Evolutionary conservation across 2,113 vertebrate species (phyloP).

Genomic region (Neodontobutis hainanensis): DNA sequence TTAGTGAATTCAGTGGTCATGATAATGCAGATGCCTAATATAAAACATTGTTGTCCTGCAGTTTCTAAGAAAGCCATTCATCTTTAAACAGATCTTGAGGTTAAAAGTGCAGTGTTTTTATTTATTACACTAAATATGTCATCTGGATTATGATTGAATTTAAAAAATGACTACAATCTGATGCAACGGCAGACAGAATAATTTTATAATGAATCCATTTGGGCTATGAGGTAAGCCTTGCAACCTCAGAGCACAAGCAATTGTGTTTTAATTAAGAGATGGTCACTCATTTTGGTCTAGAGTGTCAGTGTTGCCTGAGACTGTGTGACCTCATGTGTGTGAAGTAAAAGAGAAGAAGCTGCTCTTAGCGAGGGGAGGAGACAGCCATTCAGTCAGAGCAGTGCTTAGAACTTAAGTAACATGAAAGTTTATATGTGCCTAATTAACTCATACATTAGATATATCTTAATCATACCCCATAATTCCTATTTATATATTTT

Average conservation of each 20-base stretch:
- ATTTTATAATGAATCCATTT: slow-evolving; percentile 52
- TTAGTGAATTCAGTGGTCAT: slow-evolving; percentile 54
- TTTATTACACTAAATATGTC: slow-evolving; percentile 2
- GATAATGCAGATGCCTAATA: slow-evolving; percentile 50
- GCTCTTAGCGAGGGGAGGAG: slow-evolving; percentile 23
- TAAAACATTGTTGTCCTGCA: slow-evolving; percentile 47
- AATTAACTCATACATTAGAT: slow-evolving; percentile 12
- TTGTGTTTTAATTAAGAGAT: slow-evolving; percentile 83
- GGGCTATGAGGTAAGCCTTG: slow-evolving; percentile 51
- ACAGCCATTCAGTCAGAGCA: slow-evolving; percentile 2
- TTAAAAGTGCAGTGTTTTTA: background rate
- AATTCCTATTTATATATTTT: too few species aligned
- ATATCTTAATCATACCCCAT: slow-evolving; percentile 20
- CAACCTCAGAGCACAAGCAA: slow-evolving; percentile 53
- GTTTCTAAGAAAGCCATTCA: slow-evolving; percentile 42
- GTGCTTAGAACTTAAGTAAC: slow-evolving; percentile 35
- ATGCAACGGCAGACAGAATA: slow-evolving; percentile 37
- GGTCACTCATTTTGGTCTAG: slow-evolving; percentile 71
- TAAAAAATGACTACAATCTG: slow-evolving; percentile 42
- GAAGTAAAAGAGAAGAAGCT: slow-evolving; percentile 14
- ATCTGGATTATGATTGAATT: slow-evolving; percentile 1
- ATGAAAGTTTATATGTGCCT: slow-evolving; percentile 35
- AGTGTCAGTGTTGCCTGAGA: slow-evolving; percentile 75
- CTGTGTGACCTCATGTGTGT: slow-evolving; percentile 71
- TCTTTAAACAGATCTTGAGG: slow-evolving; percentile 46